phyloP scores from a whole-genome alignment of 2,113 vertebrate species.

The Oreochromis spilurus region DNA sequence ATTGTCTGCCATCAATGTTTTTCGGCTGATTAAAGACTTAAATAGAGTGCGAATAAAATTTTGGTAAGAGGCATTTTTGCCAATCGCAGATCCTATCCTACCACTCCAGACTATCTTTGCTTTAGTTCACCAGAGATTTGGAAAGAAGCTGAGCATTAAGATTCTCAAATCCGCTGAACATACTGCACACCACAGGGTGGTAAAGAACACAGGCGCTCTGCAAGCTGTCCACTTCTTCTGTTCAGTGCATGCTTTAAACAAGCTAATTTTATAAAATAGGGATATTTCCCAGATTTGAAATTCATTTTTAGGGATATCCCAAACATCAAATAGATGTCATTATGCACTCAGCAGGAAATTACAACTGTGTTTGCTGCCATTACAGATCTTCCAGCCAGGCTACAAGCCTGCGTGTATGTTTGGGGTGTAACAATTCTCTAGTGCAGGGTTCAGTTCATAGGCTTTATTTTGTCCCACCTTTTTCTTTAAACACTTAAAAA shows the following conservation, averaged over 20 bases:
- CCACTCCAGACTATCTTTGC: not conserved
- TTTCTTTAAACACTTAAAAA: not conserved
- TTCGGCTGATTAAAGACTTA: not conserved
- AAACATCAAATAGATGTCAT: not conserved
- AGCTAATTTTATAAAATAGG: not conserved
- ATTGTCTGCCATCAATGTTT: not conserved
- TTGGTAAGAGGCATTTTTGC: not conserved
- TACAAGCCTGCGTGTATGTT: not conserved
- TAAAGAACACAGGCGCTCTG: not conserved
- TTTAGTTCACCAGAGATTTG: not conserved
- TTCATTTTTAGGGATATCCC: not conserved
- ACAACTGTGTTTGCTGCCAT: not conserved
- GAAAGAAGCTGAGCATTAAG: slow-evolving; percentile 15
- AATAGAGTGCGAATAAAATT: not conserved
- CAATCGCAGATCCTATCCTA: not conserved
- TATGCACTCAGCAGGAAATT: not conserved
- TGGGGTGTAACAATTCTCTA: not conserved
- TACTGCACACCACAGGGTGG: slow-evolving; percentile 25
- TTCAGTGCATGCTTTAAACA: not conserved
- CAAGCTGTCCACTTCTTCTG: slow-evolving; percentile 30
- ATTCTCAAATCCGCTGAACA: slow-evolving; percentile 26
- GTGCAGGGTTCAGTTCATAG: not conserved
- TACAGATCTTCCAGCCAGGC: not conserved
- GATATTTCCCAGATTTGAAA: not conserved
- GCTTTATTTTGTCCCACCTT: not conserved